These are phyloP conservation scores for Chloroclystis v-ata DNA, from an alignment of 2,888 invertebrate genomes.

Conservation along the genomic window DNA sequence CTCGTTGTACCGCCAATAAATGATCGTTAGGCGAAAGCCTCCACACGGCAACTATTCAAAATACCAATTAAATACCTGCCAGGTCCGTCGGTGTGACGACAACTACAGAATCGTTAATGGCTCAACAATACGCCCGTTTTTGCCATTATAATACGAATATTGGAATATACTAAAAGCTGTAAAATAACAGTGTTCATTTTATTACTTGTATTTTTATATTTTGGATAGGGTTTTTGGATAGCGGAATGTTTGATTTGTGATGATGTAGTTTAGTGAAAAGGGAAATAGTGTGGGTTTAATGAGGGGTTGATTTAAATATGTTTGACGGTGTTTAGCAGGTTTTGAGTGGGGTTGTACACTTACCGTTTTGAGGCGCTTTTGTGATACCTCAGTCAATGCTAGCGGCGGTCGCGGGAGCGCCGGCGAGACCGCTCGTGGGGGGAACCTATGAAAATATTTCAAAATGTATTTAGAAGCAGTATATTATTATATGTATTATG, in stretches of 20 bases:
- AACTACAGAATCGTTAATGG: conserved; percentile 71
- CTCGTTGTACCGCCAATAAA: conserved; percentile 45
- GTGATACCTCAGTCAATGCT: conserved; percentile 76
- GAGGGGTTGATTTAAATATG: conserved; percentile 12
- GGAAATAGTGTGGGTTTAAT: conserved; percentile 20
- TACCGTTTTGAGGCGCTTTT: conserved; percentile 70
- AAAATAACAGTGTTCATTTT: conserved; percentile 75
- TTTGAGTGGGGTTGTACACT: conserved; percentile 47
- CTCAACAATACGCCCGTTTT: conserved; percentile 60
- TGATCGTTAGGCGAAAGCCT: conserved; percentile 36
- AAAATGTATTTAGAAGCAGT: too few relatives aligned
- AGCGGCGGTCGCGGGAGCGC: conserved; percentile 71
- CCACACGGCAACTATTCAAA: conserved; percentile 59
- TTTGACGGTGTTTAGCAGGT: conserved; percentile 12
- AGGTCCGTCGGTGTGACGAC: conserved; percentile 76
- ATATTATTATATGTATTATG: not conserved
- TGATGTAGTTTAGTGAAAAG: conserved; percentile 20
- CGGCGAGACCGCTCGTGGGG: conserved; percentile 66
- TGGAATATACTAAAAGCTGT: conserved; percentile 73
- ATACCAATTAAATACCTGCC: conserved; percentile 77
- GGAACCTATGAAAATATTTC: too few relatives aligned
- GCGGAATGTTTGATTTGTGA: conserved; percentile 30
- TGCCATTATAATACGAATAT: conserved; percentile 71
- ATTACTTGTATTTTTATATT: conserved; percentile 58
- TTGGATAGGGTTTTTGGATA: conserved; percentile 32